Evolutionary conservation across 2,888 invertebrate species (phyloP).

Genomic region (Phlogophora meticulosa): DNA sequence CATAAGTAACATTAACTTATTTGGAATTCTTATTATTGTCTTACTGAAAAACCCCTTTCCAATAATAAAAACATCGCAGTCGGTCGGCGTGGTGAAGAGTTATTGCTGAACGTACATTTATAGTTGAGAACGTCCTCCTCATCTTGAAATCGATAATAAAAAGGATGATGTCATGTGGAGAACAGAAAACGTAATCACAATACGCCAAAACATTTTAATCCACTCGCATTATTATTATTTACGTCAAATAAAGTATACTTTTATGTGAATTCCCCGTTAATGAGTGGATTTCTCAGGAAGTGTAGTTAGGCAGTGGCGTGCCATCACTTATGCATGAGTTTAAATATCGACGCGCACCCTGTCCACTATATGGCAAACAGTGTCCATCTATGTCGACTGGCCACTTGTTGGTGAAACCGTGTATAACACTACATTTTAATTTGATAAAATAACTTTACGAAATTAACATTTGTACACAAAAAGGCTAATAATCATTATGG

Average conservation of each 20-base stretch:
- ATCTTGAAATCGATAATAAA: too few relatives aligned
- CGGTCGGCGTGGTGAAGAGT: too few relatives aligned
- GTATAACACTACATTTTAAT: neutral
- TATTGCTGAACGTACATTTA: too few relatives aligned
- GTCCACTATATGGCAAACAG: neutral
- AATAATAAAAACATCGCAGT: too few relatives aligned
- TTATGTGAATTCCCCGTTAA: neutral
- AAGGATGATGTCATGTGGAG: too few relatives aligned
- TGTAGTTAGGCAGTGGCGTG: slow-evolving; percentile 34
- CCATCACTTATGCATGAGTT: slow-evolving; percentile 39
- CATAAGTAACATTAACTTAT: too few relatives aligned
- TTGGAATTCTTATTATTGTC: too few relatives aligned
- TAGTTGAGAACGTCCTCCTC: too few relatives aligned
- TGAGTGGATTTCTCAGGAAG: slow-evolving; percentile 1
- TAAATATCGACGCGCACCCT: neutral
- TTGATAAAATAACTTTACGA: neutral
- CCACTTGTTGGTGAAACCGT: slow-evolving; percentile 6
- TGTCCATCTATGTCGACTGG: slow-evolving; percentile 8
- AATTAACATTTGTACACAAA: neutral
- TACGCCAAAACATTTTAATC: slow-evolving; percentile 20
- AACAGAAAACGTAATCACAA: neutral
- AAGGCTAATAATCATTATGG: neutral
- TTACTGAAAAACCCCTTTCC: too few relatives aligned
- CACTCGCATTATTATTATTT: neutral
- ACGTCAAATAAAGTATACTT: neutral